These are phyloP conservation scores for Drosophila trapezifrons DNA, from an alignment of 1,140 invertebrate genomes.

Conservation along the genomic window DNA sequence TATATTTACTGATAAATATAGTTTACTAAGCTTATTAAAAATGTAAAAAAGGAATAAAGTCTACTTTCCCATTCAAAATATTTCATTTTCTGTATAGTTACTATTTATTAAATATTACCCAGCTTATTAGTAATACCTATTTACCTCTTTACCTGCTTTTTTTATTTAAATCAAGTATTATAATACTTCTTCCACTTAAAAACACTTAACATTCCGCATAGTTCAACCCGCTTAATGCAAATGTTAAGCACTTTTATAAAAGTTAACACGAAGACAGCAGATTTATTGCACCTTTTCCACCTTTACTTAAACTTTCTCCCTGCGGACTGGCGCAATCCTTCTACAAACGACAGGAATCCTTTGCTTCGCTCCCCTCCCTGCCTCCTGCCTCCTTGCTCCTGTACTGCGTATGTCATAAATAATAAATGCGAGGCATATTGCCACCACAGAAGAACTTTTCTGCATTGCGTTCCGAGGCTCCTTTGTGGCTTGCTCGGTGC, in stretches of 20 bases:
- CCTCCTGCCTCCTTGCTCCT: neutral
- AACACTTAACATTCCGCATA: neutral
- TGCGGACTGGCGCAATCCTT: constrained; percentile 31
- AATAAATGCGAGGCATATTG: constrained; percentile 67
- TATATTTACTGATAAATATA: neutral
- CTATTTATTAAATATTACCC: too few relatives aligned
- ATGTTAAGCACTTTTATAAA: constrained; percentile 8
- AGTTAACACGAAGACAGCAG: neutral
- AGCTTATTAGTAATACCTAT: neutral
- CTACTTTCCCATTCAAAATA: too few relatives aligned
- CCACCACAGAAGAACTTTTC: constrained; percentile 50
- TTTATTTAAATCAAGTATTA: too few relatives aligned
- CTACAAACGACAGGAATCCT: constrained; percentile 13
- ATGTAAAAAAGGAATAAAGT: too few relatives aligned
- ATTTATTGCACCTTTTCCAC: constrained; percentile 28
- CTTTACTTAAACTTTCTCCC: constrained; percentile 28
- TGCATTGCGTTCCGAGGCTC: constrained; percentile 40
- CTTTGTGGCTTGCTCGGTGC: constrained; percentile 31
- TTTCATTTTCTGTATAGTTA: neutral
- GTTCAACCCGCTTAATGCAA: constrained; percentile 5
- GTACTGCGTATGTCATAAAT: constrained; percentile 71
- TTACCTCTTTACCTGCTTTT: neutral
- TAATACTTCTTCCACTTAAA: neutral
- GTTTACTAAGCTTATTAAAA: too few relatives aligned
- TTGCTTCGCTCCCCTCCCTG: too few relatives aligned